Conservation (phyloP, 2,888 invertebrate species). For the Xestoiulus laeticollis region DNA sequence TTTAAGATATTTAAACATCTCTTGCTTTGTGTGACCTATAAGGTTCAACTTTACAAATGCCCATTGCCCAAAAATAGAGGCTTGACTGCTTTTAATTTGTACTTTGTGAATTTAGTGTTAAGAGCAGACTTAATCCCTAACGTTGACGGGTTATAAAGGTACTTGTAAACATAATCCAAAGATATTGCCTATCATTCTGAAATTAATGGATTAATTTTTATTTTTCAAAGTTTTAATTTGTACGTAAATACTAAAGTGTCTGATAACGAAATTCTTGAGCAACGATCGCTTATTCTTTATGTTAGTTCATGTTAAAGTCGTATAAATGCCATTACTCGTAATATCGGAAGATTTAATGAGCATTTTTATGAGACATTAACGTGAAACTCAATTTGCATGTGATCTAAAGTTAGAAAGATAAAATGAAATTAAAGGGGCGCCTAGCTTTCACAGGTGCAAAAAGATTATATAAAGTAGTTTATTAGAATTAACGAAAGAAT, state of each 20-base stretch:
- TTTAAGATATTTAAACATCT: too few relatives aligned
- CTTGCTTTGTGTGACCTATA: too few relatives aligned
- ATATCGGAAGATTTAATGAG: slow-evolving; percentile 18
- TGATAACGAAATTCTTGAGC: neutral
- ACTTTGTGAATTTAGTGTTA: slow-evolving; percentile 5
- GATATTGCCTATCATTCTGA: neutral
- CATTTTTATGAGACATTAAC: slow-evolving; percentile 26
- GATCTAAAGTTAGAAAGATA: neutral
- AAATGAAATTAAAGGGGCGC: slow-evolving; percentile 5
- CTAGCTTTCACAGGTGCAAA: neutral
- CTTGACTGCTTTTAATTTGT: neutral
- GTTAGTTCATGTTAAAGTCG: slow-evolving; percentile 9
- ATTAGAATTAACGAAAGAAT: neutral
- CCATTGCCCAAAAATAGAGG: neutral
- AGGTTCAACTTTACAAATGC: slow-evolving; percentile 10
- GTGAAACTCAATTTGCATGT: slow-evolving; percentile 10
- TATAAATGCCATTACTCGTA: slow-evolving; percentile 17
- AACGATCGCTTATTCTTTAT: neutral
- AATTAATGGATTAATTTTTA: slow-evolving; percentile 10
- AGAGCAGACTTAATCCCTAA: neutral
- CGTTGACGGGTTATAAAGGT: slow-evolving; percentile 4
- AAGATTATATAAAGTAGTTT: neutral
- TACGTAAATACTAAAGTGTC: neutral
- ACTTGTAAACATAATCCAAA: neutral
- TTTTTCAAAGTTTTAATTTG: neutral